These are phyloP conservation scores for Lacerta bilineata DNA, from an alignment of 2,797 vertebrate species.

Conservation along the genomic window DNA sequence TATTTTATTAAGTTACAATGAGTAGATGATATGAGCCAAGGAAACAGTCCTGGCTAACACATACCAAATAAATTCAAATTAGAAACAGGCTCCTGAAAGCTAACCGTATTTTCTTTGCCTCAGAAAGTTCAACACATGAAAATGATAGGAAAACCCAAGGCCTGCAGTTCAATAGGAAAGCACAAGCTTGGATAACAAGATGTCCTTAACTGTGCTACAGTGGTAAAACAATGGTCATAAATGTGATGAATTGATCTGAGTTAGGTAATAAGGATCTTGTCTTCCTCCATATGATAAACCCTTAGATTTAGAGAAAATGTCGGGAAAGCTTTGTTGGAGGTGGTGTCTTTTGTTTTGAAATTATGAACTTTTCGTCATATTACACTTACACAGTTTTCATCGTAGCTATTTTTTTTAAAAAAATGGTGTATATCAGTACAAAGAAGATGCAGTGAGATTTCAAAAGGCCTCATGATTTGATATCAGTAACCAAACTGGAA, in stretches of 20 bases:
- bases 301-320: not conserved
- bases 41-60: not conserved
- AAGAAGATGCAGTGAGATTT: not conserved
- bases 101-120: not conserved
- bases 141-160: slow-evolving; percentile 15
- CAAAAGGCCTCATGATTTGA: not conserved
- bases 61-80: slow-evolving; percentile 38
- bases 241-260: not conserved
- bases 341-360: not conserved
- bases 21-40: slow-evolving; percentile 13
- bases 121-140: not conserved
- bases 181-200: slow-evolving; percentile 4
- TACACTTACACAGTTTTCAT: not conserved
- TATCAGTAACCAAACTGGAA: not conserved
- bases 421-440: not conserved
- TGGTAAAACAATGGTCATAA: not conserved
- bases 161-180: not conserved
- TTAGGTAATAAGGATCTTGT: not conserved
- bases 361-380: not conserved
- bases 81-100: slow-evolving; percentile 23
- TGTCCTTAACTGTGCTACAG: fast-evolving
- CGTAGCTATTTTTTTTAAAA: not conserved
- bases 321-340: not conserved
- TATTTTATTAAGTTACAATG: slow-evolving; percentile 17
- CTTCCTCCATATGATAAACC: not conserved